Conservation (phyloP, 2,113 vertebrate species). For the Hipposideros armiger region DNA sequence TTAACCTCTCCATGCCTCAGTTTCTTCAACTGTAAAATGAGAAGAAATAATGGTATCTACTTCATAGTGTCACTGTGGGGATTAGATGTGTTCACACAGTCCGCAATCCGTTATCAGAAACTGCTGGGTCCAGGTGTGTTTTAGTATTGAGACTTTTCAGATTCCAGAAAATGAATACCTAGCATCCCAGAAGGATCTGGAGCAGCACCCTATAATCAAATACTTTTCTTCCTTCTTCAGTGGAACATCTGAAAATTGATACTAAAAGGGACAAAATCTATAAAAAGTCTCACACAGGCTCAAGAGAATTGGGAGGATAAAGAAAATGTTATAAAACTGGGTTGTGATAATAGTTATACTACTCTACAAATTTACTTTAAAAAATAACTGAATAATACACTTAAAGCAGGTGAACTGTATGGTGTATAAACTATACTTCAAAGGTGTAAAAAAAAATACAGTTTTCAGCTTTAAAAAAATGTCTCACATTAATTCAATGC, state of each 20-base stretch:
- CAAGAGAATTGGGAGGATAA: background rate
- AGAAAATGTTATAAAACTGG: background rate
- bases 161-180: slow-evolving; percentile 9
- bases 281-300: background rate
- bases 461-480: background rate
- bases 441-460: background rate
- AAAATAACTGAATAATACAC: background rate
- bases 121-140: background rate
- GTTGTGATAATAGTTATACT: background rate
- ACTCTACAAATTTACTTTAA: background rate
- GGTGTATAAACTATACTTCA: background rate
- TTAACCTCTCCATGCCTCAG: background rate
- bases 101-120: background rate
- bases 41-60: background rate
- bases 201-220: background rate
- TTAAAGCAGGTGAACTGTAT: background rate
- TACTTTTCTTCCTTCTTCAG: background rate
- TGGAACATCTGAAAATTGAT: slow-evolving; percentile 8
- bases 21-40: background rate
- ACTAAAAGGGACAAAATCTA: background rate
- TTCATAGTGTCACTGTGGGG: background rate
- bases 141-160: background rate
- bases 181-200: background rate
- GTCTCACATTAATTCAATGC: background rate
- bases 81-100: background rate